A percentile compares a stretch with the other conserved stretches of the same genome.
Evolutionary conservation across 2,888 invertebrate species (phyloP).

Genomic region (Pristionchus exspectatus): DNA sequence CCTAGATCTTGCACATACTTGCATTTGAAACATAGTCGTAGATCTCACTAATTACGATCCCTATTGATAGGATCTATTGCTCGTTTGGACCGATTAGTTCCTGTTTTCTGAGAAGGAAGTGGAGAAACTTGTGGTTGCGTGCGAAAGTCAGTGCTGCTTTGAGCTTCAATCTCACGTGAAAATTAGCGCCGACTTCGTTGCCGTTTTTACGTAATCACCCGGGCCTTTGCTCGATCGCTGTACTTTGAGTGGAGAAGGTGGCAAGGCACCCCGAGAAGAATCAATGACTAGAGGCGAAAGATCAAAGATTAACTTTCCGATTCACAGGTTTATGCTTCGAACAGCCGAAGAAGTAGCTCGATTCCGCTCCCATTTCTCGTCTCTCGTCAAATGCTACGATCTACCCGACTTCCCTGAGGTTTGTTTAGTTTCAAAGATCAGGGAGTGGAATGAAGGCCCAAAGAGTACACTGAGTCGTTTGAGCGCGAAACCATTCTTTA

Average conservation of each 20-base stretch:
- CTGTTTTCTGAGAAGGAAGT: background rate
- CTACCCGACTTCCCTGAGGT: constrained; percentile 54
- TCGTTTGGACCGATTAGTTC: background rate
- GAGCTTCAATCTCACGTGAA: background rate
- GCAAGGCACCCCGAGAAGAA: background rate
- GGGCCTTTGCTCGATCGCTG: background rate
- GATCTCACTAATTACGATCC: background rate
- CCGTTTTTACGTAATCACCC: background rate
- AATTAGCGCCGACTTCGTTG: background rate
- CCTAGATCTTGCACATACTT: too few relatives aligned
- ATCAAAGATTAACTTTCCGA: background rate
- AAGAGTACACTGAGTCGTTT: too few relatives aligned
- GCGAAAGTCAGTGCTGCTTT: background rate
- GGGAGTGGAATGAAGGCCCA: too few relatives aligned
- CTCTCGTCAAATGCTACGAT: constrained; percentile 18
- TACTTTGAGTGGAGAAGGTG: background rate
- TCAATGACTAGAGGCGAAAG: background rate
- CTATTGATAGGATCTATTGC: background rate
- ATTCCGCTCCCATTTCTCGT: constrained; percentile 29
- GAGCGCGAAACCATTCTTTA: too few relatives aligned
- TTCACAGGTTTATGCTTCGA: constrained; percentile 52
- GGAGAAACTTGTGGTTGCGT: constrained; percentile 18
- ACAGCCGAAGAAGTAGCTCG: constrained; percentile 42
- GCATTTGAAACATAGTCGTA: too few relatives aligned
- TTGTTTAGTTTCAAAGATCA: background rate